These are phyloP conservation scores for Peromyscus maniculatus DNA, from an alignment of 2,113 vertebrate species.

Conservation along the genomic window DNA sequence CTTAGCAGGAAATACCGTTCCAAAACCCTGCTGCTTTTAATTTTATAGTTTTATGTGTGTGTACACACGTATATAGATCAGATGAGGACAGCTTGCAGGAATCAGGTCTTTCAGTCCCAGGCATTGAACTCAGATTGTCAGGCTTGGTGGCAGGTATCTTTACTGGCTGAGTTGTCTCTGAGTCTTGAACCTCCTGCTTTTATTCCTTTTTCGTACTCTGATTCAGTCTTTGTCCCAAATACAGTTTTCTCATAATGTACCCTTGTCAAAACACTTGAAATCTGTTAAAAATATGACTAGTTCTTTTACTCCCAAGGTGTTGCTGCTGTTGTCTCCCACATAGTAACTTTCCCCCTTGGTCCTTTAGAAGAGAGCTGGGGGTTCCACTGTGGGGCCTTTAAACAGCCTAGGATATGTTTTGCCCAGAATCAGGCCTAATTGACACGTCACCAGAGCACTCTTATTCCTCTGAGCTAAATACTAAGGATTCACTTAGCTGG, in stretches of 20 bases:
- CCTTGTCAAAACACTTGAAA: conserved; percentile 11
- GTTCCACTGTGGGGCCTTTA: background rate
- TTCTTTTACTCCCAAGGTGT: conserved; percentile 52
- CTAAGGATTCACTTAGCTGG: conserved; percentile 18
- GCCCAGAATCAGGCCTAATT: background rate
- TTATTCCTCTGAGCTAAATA: conserved; percentile 22
- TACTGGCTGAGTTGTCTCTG: background rate
- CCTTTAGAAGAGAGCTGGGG: background rate
- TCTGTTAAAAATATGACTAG: conserved; percentile 48
- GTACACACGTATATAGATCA: background rate
- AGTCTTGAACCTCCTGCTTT: background rate
- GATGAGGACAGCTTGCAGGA: background rate
- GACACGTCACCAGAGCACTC: background rate
- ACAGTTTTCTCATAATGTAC: conserved; percentile 9
- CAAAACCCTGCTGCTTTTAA: background rate
- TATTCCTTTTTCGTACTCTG: conserved; percentile 44
- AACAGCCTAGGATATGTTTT: conserved; percentile 36
- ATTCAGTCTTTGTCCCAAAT: conserved; percentile 20
- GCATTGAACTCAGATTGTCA: background rate
- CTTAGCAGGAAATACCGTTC: conserved; percentile 13
- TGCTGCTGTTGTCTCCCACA: background rate
- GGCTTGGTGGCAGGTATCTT: background rate
- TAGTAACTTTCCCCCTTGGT: conserved; percentile 45
- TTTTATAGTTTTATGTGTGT: background rate
- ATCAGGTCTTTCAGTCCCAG: background rate